These are phyloP conservation scores for Orthonychiurus folsomi DNA, from an alignment of 2,888 invertebrate genomes.

Conservation along the genomic window DNA sequence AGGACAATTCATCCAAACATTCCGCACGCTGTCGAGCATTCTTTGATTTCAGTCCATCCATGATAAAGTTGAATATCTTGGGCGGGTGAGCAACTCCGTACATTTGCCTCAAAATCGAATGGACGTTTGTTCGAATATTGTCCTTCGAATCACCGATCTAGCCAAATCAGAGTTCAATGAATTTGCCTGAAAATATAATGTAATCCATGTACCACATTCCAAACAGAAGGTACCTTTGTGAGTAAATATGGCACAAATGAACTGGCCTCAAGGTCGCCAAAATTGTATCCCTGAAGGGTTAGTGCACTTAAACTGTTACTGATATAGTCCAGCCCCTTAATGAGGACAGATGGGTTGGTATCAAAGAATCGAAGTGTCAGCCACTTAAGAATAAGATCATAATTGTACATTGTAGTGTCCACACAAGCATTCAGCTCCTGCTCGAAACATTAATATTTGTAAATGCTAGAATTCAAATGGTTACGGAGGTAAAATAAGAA, in stretches of 20 bases:
- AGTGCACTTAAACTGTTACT: constrained; percentile 60
- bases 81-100: constrained; percentile 77
- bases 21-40: constrained; percentile 93
- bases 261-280: not conserved
- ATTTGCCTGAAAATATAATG: not conserved
- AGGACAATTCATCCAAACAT: constrained; percentile 84
- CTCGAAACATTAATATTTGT: too few relatives aligned
- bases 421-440: too few relatives aligned
- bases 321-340: constrained; percentile 90
- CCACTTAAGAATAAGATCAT: constrained; percentile 95
- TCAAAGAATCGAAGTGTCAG: constrained; percentile 92
- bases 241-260: not conserved
- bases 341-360: constrained; percentile 92
- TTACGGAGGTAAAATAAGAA: too few relatives aligned
- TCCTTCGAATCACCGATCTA: constrained; percentile 89
- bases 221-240: not conserved
- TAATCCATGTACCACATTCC: constrained; percentile 40
- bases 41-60: constrained; percentile 94
- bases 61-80: constrained; percentile 77
- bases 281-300: not conserved
- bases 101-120: constrained; percentile 72
- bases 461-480: too few relatives aligned
- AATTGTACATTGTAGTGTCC: constrained; percentile 71
- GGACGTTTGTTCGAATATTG: constrained; percentile 80
- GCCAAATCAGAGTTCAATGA: constrained; percentile 15